phyloP scores from a whole-genome alignment of 2,113 vertebrate species.

The Tragelaphus imberbis region DNA sequence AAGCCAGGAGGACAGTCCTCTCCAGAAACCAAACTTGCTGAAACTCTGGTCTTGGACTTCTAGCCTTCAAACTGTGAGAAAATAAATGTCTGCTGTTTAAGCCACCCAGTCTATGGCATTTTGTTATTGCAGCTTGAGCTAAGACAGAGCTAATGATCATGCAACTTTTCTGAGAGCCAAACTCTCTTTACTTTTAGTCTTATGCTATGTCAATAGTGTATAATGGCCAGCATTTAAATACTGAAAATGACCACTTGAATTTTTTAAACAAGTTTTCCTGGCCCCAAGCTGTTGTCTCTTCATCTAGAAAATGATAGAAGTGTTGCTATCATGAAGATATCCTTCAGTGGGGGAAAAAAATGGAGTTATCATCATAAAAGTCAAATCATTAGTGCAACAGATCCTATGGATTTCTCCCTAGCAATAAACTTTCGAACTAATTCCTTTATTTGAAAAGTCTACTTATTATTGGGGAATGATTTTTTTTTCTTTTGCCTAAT shows the following conservation, averaged over 20 bases:
- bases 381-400: neutral
- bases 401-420: neutral
- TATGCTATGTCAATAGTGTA: neutral
- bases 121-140: neutral
- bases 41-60: neutral
- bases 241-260: neutral
- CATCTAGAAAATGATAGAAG: neutral
- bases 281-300: neutral
- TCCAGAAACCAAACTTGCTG: neutral
- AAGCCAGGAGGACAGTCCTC: neutral
- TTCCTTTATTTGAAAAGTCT: neutral
- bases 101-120: too few relatives aligned
- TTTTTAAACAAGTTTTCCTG: neutral
- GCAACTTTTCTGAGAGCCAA: neutral
- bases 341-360: neutral
- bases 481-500: neutral
- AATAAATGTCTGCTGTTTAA: neutral
- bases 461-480: neutral
- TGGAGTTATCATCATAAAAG: neutral
- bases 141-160: neutral
- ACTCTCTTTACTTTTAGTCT: neutral
- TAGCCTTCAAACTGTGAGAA: neutral
- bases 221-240: neutral
- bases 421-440: neutral
- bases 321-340: neutral